Evolutionary conservation across 2,888 invertebrate species (phyloP), one percentile per base, ranked within the genome.

Genomic region (Lepidochrysops patricia): DNA sequence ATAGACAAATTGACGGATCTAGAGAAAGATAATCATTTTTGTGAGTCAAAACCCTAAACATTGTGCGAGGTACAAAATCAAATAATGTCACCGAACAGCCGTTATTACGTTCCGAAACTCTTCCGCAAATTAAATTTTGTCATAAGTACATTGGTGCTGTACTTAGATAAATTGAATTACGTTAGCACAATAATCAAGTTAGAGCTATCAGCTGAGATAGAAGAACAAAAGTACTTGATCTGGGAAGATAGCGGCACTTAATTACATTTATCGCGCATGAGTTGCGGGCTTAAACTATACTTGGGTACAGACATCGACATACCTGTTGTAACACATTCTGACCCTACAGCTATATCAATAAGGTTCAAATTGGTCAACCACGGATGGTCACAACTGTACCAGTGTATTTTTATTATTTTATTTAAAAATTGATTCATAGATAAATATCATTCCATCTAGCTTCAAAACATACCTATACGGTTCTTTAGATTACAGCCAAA

Each of bases 241-340:
- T 50, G 50, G 26, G 50, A 50, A 50, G 50, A 50, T 50, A 26
- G 26, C 50, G 50, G 50, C 25, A 50, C n/a, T 50, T 50, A 50
- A 50, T 50, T 50, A 50, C n/a, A 26, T n/a, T n/a, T n/a, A n/a
- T 50, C 26, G 50, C n/a, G 50, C 26, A 50, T 50, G 50, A 25
- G 50, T 26, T 49, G 15, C 15, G n/a, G 15, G 37, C 37, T 37
- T 2, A 43, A 7, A 15, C 15, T 15, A 15, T 43, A 43, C 37
- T 7, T n/a, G n/a, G n/a, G n/a, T n/a, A n/a, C n/a, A n/a, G n/a
- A n/a, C n/a, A n/a, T n/a, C 37, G 6, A 19, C 7, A 7, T 15
- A 19, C 19, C 9, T 9, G 4, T 19, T 19, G 9, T 23, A 7
- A 7, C 7, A 19, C 7, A 7, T 43, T 43, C 19, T 19, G 19